Conservation (phyloP, 2,797 vertebrate genomes). For the Poecilia gillii region DNA sequence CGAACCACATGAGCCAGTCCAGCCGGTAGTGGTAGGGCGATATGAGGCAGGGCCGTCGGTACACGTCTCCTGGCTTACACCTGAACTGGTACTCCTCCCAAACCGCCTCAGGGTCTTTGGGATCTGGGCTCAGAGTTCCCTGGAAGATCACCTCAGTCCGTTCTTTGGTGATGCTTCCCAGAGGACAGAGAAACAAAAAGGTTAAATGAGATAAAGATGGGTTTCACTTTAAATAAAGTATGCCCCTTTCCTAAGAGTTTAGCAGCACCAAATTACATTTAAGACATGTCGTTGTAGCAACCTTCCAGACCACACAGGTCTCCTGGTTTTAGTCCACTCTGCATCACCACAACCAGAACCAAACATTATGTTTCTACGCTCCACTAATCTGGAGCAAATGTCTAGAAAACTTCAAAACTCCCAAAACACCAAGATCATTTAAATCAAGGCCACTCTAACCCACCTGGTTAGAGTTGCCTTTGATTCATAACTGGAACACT, state of each 20-base stretch:
- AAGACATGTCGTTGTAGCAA: background rate
- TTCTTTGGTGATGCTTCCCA: conserved; percentile 89
- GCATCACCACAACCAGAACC: too few relatives aligned
- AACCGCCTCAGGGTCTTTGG: conserved; percentile 79
- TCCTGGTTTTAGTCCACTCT: too few relatives aligned
- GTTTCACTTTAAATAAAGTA: background rate
- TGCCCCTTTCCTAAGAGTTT: background rate
- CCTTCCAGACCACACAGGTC: too few relatives aligned
- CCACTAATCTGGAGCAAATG: too few relatives aligned
- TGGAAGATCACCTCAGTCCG: conserved; percentile 92
- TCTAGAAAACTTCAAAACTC: too few relatives aligned
- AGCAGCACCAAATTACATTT: too few relatives aligned
- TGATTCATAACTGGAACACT: too few relatives aligned
- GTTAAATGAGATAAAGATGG: background rate
- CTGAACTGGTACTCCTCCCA: conserved; percentile 96
- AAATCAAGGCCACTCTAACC: too few relatives aligned
- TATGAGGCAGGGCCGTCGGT: conserved; percentile 86
- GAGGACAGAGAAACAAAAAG: background rate
- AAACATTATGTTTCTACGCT: too few relatives aligned
- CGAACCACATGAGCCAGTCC: conserved; percentile 99
- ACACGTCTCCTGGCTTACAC: conserved; percentile 90
- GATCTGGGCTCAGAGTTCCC: conserved; percentile 87
- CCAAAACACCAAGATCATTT: too few relatives aligned
- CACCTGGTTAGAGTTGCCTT: too few relatives aligned
- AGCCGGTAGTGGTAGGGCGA: conserved; percentile 94